Evolutionary conservation across 2,888 invertebrate genomes (phyloP).

Genomic region (Xanthia icteritia): DNA sequence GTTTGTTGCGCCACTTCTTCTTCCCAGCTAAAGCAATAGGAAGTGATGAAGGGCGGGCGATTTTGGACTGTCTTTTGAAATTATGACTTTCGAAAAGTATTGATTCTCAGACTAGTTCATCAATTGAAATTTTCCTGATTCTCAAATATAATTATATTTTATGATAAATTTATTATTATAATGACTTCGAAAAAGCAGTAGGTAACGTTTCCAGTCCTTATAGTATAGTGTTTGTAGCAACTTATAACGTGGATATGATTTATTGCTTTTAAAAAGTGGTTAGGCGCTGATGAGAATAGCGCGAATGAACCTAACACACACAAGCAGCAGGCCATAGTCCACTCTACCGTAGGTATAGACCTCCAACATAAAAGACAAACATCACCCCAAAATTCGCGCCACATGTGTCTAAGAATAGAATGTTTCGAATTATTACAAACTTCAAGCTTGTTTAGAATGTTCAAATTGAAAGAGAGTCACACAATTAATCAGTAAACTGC

Average conservation of each 20-base stretch:
- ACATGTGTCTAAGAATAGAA: background rate
- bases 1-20: no score
- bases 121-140: background rate
- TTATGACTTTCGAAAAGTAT: background rate
- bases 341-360: no score
- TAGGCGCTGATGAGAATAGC: background rate
- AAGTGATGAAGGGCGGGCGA: no score
- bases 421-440: background rate
- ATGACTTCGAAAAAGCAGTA: background rate
- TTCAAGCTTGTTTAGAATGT: background rate
- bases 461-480: background rate
- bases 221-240: background rate
- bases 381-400: background rate
- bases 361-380: background rate
- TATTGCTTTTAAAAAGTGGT: background rate
- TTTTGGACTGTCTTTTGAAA: no score
- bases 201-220: background rate
- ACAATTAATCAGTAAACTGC: background rate
- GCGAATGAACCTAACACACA: background rate
- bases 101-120: background rate
- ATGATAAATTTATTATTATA: background rate
- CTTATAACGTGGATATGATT: background rate
- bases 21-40: no score
- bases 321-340: background rate
- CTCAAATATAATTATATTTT: background rate